Evolutionary conservation across 2,113 vertebrate species (phyloP).

Genomic region (Astur gentilis): DNA sequence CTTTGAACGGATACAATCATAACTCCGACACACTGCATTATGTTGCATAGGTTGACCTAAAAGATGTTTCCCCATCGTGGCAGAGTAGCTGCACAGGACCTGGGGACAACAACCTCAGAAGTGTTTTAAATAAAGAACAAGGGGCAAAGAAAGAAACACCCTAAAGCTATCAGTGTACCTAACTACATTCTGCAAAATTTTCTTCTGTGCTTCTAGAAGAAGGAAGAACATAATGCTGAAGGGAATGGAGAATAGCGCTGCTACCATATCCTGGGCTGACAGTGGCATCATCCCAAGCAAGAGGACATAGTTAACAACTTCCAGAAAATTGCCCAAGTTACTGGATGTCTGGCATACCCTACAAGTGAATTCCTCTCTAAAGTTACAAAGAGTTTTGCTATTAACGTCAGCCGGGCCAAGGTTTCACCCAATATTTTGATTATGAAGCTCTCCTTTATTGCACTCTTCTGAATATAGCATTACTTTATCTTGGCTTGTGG

Average conservation of each 20-base stretch:
- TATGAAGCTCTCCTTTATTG: conserved; percentile 15
- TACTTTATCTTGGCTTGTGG: conserved; percentile 39
- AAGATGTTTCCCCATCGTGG: background rate
- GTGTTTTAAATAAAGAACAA: background rate
- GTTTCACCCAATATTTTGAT: conserved; percentile 3
- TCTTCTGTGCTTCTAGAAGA: background rate
- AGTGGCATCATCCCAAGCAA: background rate
- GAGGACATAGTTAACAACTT: background rate
- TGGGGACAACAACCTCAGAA: background rate
- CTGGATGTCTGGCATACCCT: background rate
- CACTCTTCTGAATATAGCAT: conserved; percentile 1
- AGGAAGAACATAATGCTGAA: background rate
- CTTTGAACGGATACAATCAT: background rate
- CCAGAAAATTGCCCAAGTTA: background rate
- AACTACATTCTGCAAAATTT: background rate
- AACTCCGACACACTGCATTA: background rate
- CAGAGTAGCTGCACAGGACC: background rate
- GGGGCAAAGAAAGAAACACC: background rate
- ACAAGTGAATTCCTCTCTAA: background rate
- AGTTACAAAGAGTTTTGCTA: background rate
- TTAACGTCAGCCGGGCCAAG: background rate
- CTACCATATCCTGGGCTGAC: background rate
- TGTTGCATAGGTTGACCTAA: background rate
- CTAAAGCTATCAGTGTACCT: background rate
- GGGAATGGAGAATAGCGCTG: background rate